Evolutionary conservation across 2,113 vertebrate species (phyloP), one percentile per base, ranked within the genome.

Genomic region (Ardeotis arabs): DNA sequence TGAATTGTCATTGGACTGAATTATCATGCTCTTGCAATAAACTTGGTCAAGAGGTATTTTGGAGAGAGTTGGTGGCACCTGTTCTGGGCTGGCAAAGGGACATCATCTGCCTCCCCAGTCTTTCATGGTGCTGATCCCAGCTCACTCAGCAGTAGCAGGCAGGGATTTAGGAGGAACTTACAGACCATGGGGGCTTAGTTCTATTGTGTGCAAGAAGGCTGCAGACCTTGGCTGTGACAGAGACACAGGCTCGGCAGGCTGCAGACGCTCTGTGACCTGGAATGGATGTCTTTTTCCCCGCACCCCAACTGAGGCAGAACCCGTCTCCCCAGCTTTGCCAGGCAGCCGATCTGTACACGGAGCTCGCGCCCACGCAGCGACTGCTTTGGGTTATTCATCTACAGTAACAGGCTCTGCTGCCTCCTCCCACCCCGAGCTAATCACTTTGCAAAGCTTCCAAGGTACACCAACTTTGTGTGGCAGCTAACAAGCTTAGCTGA

Each of bases 401-500:
- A 53, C 93, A 58, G 37, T 17, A 88, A 66, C 93, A 82, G 95
- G 72, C 92, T 93, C 95, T 69, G 89, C 95, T 91, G 87, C 91
- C 94, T 93, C 93, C 95, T 96, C 85, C 93, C 90, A 93, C 88
- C 95, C 94, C 68, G 6, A 83, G 84, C 90, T 95, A 95, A 97
- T 94, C 87, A 6, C 78, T 96, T 82, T 83, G 94, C 92, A 90
- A 83, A 90, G 95, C 95, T 96, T 97, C 95, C 94, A 93, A 92
- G 91, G 77, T 93, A 74, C 94, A 90, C 91, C 95, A 94, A 83
- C 95, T 95, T 89, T 33, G 60, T 62, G 91, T 94, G 94, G 93
- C 93, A 72, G 95, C 97, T 96, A 96, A 96, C 97, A 95, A 95
- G 95, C 93, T 95, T 90, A 95, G 87, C 96, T 97, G 97, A 96